Percentiles rank a stretch among this genome's conserved stretches.
Evolutionary conservation across 1,140 invertebrate species (phyloP).

Genomic region (Drosophila guanche): DNA sequence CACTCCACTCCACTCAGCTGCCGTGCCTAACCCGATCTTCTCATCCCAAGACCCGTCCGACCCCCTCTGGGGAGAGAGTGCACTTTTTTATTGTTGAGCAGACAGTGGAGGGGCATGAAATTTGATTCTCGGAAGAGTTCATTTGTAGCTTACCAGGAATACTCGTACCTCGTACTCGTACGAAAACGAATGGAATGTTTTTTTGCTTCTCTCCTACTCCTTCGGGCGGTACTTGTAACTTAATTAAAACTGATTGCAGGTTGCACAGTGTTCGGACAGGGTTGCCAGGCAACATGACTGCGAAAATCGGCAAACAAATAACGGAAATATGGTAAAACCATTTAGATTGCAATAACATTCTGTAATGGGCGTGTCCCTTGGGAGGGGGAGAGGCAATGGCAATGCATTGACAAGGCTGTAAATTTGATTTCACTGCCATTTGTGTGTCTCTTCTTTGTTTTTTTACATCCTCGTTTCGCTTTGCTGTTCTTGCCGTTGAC

Average conservation of each 20-base stretch:
- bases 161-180: constrained; percentile 12
- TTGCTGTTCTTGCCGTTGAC: constrained; percentile 62
- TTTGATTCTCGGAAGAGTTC: constrained; percentile 78
- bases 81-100: constrained; percentile 40
- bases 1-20: not conserved
- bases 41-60: constrained; percentile 14
- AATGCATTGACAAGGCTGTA: constrained; percentile 38
- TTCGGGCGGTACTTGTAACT: constrained; percentile 36
- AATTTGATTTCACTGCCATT: constrained; percentile 65
- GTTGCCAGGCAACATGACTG: constrained; percentile 6
- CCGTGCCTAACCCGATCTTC: constrained; percentile 1
- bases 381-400: constrained; percentile 12
- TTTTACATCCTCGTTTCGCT: constrained; percentile 45
- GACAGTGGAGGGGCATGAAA: constrained; percentile 55
- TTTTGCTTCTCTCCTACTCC: constrained; percentile 13
- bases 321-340: constrained; percentile 19
- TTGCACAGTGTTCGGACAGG: not conserved
- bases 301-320: constrained; percentile 25
- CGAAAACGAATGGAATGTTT: constrained; percentile 51
- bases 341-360: constrained; percentile 67
- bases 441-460: constrained; percentile 48
- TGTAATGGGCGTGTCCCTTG: constrained; percentile 49
- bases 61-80: constrained; percentile 38
- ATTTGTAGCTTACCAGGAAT: constrained; percentile 62
- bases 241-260: constrained; percentile 49